Evolutionary conservation across 2,797 vertebrate species (phyloP).

Genomic region (Mormyrus hasselquistii): DNA sequence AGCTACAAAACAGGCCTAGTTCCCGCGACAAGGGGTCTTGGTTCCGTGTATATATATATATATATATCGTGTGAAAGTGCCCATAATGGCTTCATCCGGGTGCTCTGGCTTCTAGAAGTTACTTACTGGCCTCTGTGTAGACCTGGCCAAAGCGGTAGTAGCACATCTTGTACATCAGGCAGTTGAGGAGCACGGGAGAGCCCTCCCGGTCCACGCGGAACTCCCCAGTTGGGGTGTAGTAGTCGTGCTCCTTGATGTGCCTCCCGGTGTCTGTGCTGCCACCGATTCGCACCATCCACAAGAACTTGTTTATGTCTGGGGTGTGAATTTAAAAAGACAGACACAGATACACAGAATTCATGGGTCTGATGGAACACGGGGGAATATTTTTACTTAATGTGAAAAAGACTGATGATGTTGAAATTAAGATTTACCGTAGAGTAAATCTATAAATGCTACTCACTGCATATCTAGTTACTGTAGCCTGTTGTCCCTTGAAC

Average conservation of each 20-base stretch:
- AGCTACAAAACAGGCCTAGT: not conserved
- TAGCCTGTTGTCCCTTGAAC: not conserved
- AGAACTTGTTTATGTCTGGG: slow-evolving; percentile 95
- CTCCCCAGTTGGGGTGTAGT: slow-evolving; percentile 93
- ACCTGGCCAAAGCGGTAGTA: slow-evolving; percentile 99
- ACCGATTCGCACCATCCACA: slow-evolving; percentile 98
- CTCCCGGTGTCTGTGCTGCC: slow-evolving; percentile 94
- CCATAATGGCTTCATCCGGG: not conserved
- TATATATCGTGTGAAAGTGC: not conserved
- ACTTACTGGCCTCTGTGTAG: slow-evolving; percentile 98
- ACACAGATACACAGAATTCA: not conserved
- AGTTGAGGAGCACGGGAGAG: slow-evolving; percentile 93
- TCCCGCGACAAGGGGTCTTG: not conserved
- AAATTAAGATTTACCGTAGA: not conserved
- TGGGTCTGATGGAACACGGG: not conserved
- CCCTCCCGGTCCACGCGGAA: slow-evolving; percentile 95
- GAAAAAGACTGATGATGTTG: not conserved
- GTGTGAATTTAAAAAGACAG: not conserved
- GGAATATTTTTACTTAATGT: not conserved
- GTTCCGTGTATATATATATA: too few relatives aligned
- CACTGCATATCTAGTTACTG: not conserved
- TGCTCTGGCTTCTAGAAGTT: not conserved
- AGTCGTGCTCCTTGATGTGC: slow-evolving; percentile 97
- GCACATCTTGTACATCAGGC: slow-evolving; percentile 99
- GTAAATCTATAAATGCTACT: not conserved